Conservation (phyloP, 1,140 invertebrate species). For the Chymomyza costata region DNA sequence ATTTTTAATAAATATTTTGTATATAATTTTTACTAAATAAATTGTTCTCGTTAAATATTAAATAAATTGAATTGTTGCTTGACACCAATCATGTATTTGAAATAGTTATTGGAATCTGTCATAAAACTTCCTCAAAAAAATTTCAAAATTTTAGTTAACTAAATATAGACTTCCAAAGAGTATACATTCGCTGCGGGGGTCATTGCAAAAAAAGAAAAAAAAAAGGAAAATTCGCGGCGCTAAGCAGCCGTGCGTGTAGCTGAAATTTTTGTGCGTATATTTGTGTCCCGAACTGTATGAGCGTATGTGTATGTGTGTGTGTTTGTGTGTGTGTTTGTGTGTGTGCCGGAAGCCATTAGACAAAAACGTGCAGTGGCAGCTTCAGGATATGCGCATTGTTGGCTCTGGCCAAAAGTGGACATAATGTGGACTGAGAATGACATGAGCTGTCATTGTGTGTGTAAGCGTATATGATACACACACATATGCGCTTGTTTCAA, state of each 20-base stretch:
- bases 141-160: no score
- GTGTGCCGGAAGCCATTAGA: constrained; percentile 66
- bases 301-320: constrained; percentile 11
- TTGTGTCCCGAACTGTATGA: constrained; percentile 6
- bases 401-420: constrained; percentile 63
- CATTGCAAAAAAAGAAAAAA: constrained; percentile 20
- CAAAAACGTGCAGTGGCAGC: constrained; percentile 64
- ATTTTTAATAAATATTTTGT: no score
- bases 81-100: no score
- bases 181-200: no score
- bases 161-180: no score
- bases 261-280: constrained; percentile 30
- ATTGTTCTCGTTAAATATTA: no score
- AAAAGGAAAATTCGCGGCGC: constrained; percentile 68
- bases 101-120: no score
- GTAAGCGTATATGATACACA: constrained; percentile 21
- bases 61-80: no score
- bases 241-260: constrained; percentile 61
- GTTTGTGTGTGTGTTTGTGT: constrained; percentile 19
- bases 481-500: no score
- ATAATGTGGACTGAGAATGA: constrained; percentile 26
- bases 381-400: constrained; percentile 64
- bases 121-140: no score
- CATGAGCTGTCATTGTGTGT: constrained; percentile 22
- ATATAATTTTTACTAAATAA: no score